Percentiles rank a stretch among this genome's conserved stretches.
phyloP scores from a whole-genome alignment of 2,113 vertebrate genomes.

The Oenanthe melanoleuca region DNA sequence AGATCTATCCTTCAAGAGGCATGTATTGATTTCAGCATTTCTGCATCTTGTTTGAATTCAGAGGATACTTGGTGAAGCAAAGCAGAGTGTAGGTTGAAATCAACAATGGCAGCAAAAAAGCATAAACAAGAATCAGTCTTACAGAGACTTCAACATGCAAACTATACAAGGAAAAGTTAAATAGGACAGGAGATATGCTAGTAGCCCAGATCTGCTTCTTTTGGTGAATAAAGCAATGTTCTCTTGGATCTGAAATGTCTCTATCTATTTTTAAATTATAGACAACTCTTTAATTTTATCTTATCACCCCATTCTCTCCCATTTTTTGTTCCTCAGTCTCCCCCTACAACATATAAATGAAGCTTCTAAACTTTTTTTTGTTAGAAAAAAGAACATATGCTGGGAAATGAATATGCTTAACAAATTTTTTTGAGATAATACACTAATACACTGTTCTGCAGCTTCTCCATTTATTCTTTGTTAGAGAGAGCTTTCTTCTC shows the following conservation, averaged over 20 bases:
- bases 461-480: neutral
- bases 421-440: neutral
- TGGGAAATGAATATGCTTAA: neutral
- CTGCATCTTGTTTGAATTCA: constrained; percentile 51
- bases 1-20: constrained; percentile 62
- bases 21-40: constrained; percentile 64
- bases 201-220: neutral
- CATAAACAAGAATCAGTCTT: neutral
- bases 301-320: neutral
- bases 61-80: constrained; percentile 41
- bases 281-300: neutral
- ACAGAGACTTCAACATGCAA: neutral
- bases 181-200: neutral
- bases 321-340: neutral
- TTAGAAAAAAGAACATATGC: neutral
- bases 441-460: neutral
- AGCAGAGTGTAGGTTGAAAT: constrained; percentile 28
- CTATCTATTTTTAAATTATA: neutral
- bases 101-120: neutral
- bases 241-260: neutral
- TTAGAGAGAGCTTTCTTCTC: neutral
- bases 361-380: neutral
- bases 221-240: neutral
- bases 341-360: neutral
- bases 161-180: neutral